Evolutionary conservation across 2,888 invertebrate genomes (phyloP), one percentile per base, ranked within the genome.

Genomic region (Tiphia femorata): DNA sequence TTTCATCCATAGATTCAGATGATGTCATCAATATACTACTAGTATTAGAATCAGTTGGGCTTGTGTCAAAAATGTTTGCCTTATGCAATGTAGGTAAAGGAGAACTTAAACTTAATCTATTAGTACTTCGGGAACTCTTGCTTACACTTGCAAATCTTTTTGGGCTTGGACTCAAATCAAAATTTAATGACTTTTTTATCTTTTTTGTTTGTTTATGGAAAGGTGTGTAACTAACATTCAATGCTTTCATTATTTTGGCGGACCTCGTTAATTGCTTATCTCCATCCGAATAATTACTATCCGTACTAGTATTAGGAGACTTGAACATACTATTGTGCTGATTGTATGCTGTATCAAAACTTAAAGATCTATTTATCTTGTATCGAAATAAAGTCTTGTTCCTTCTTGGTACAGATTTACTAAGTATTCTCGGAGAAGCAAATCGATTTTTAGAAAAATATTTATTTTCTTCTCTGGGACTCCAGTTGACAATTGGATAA

Each of bases 181-280:
- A 80, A 42, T 77, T 80, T 12, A 81, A 49, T 4, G 75, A 72
- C 55, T 76, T 81, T 33, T 76, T 81, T 30, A 78, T 76, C 56
- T 70, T 76, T 10, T 64, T 57, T 20, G 61, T 70, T 4, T 60
- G 53, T 2, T 56, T 64, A 20, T 67, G 70, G 3, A 73, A 54
- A 0, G 73, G 74, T 53, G 62, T 75, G 17, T 59, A 67, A 42
- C 64, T 71, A 2, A 75, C 72, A 50, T 75, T 77, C 4, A 81
- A 59, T 5, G 79, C 78, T 29, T 72, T 73, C 68, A 81, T 76
- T 41, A 81, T 81, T 55, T 79, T 81, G 3, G 79, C 76, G 0
- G 81, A 79, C 50, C 81, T 73, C 1, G 78, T 72, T 3, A 76
- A 56, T 43, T 70, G 66, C 37, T 64, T 64, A 1, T 72, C 62